phyloP scores from a whole-genome alignment of 2,797 vertebrate genomes.

The Ceryle rudis region DNA sequence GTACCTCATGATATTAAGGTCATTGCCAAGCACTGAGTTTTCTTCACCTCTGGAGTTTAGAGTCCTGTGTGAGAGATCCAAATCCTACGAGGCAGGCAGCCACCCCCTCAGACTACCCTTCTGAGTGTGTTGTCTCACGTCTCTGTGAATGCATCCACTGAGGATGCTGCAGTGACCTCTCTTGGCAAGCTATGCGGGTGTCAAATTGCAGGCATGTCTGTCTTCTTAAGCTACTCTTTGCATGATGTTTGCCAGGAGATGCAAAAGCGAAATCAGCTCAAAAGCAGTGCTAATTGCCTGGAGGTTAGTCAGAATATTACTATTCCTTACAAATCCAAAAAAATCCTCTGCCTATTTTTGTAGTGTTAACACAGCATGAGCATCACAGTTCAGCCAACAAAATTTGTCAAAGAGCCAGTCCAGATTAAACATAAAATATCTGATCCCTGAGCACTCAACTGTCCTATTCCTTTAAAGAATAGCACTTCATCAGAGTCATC shows the following conservation, averaged over 20 bases:
- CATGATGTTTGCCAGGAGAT: neutral
- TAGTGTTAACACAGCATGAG: neutral
- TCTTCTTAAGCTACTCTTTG: neutral
- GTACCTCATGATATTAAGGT: neutral
- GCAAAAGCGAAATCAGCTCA: neutral
- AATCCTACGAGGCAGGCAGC: neutral
- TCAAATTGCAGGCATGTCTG: neutral
- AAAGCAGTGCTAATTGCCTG: neutral
- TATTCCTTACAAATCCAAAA: neutral
- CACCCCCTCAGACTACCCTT: neutral
- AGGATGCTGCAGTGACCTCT: constrained; percentile 36
- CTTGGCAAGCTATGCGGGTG: neutral
- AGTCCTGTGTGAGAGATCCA: neutral
- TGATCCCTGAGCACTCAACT: neutral
- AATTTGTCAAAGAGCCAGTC: neutral
- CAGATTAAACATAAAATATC: constrained; percentile 4
- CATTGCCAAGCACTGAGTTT: neutral
- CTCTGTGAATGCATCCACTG: neutral
- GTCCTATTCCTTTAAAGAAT: neutral
- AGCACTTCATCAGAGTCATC: neutral
- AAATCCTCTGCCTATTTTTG: neutral
- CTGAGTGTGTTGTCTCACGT: neutral
- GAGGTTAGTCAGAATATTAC: neutral
- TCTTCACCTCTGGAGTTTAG: neutral
- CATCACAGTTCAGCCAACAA: neutral